These are phyloP conservation scores for Thereuonema tuberculata DNA, from an alignment of 1,140 invertebrate species.

Conservation along the genomic window DNA sequence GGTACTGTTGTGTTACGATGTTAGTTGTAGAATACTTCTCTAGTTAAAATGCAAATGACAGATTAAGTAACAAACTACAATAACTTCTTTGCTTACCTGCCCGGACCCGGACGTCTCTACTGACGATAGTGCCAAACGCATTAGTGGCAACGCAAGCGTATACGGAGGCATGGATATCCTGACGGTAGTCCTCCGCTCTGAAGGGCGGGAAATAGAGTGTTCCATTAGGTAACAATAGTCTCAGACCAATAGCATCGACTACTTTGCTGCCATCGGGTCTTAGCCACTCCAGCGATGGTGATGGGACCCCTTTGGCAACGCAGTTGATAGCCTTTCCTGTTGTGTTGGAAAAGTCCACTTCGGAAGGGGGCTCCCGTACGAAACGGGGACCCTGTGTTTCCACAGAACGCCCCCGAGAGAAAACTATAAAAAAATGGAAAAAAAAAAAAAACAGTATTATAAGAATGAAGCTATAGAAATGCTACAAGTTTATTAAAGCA, in stretches of 20 bases:
- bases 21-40: no score
- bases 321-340: conserved; percentile 85
- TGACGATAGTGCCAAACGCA: neutral
- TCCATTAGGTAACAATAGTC: neutral
- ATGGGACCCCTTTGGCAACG: conserved; percentile 73
- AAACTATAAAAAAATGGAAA: neutral
- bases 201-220: conserved; percentile 1
- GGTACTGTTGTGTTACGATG: no score
- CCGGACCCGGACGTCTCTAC: neutral
- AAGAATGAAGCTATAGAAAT: no score
- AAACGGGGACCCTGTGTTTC: conserved; percentile 24
- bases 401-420: neutral
- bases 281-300: conserved; percentile 85
- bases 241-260: neutral
- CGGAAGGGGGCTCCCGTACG: conserved; percentile 23
- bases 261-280: conserved; percentile 43
- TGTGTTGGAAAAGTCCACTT: conserved; percentile 81
- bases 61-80: no score
- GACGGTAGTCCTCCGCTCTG: conserved; percentile 1
- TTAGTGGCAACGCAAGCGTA: neutral
- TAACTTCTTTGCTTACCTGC: neutral
- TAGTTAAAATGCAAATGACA: no score
- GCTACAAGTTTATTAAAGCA: no score
- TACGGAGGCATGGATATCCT: neutral
- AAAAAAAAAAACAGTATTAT: neutral